Base-by-base conservation (phyloP, 2,888 invertebrate genomes). In the Cheilosia pagana region DNA sequence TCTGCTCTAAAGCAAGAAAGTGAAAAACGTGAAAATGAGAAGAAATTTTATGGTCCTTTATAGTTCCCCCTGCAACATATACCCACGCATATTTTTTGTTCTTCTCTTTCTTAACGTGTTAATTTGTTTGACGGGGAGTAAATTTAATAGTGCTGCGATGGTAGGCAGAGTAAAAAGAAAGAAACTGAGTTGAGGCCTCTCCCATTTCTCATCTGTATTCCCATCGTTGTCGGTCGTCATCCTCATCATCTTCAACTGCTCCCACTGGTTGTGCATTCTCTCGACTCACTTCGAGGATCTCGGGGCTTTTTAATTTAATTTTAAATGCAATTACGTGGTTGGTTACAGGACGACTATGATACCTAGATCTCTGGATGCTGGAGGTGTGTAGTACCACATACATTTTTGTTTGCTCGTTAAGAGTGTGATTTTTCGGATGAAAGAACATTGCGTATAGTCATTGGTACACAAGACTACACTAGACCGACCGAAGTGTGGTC, bases 291-390 rank as follows among this genome's bases (percentile, higher is more conserved):
- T 14, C 35, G 14, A 35, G 52, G 16, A 10, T 31, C 45, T 48
- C 21, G 31, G 55, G 63, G 57, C 25, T 70, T 83, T 83, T 74
- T 75, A 74, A 79, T 83, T 75, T 75, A 79, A 83, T 70, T 83
- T 75, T 23, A 65, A 68, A 75, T 79, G 57, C 70, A 74, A 83
- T 83, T 83, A 79, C 83, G 74, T 75, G 74, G 74, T 63, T 79
- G 74, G 79, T 81, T 81, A 81, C 67, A 55, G 60, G 67, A 72
- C 74, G 63, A 74, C 68, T 50, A 63, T 68, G 43, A 62, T 67
- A 72, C 72, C 71, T 43, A 35, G 53, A 31, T 21, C 23, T 50
- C 50, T 71, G 41, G 14, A 53, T 48, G 4, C 68, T 59, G 59
- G 39, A 52, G 65, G 57, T 25, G 39, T 35, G 28, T 8, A 8